Conservation (phyloP, 1,140 invertebrate genomes). For the Scaptodrosophila lebanonensis region DNA sequence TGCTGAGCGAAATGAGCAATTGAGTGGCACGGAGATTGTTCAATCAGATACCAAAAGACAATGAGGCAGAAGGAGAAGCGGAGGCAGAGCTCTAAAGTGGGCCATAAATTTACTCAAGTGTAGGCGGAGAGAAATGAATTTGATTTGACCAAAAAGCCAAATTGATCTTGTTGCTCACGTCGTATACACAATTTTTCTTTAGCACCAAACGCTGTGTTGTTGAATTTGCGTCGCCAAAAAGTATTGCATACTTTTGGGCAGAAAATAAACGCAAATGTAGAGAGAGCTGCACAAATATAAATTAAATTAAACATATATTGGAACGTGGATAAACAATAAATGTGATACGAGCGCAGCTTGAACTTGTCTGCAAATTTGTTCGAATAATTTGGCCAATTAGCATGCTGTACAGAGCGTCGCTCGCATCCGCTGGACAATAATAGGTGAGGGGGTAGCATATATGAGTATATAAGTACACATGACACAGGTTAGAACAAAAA, state of each 20-base stretch:
- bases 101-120: conserved; percentile 41
- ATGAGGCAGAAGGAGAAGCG: conserved; percentile 6
- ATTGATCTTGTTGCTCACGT: conserved; percentile 34
- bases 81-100: conserved; percentile 37
- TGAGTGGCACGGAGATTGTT: conserved; percentile 1
- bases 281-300: conserved; percentile 4
- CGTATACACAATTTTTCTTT: conserved; percentile 63
- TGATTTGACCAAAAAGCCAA: conserved; percentile 41
- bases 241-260: conserved; percentile 58
- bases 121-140: not conserved
- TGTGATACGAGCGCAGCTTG: conserved; percentile 17
- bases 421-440: conserved; percentile 15
- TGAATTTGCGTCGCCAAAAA: too few species aligned
- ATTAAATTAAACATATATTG: conserved; percentile 30
- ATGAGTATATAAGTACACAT: conserved; percentile 7
- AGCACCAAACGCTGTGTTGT: not conserved
- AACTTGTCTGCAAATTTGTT: conserved; percentile 15
- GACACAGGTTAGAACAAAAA: not conserved
- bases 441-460: conserved; percentile 28
- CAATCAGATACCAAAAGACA: conserved; percentile 1
- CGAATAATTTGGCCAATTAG: conserved; percentile 31
- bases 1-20: conserved; percentile 13
- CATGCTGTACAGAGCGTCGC: too few species aligned
- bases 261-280: conserved; percentile 4
- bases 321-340: conserved; percentile 1